These are phyloP conservation scores for Cariama cristata DNA, from an alignment of 2,113 vertebrate species.

Conservation along the genomic window DNA sequence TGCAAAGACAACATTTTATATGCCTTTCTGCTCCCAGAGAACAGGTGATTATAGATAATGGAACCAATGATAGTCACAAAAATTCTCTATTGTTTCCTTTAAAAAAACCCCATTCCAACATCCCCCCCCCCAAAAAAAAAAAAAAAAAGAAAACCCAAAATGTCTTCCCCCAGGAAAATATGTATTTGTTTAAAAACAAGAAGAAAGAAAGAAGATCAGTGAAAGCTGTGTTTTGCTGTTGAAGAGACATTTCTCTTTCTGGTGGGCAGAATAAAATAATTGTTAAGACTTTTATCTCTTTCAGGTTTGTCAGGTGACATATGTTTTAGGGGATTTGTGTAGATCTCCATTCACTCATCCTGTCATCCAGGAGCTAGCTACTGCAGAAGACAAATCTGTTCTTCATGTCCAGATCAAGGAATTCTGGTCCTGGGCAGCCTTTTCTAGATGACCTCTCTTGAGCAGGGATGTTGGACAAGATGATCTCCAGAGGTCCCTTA, in stretches of 20 bases:
- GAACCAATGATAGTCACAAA: not conserved
- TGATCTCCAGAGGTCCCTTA: not conserved
- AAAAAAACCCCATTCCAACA: rapidly evolving
- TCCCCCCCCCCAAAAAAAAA: not conserved
- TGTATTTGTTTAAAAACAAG: not conserved
- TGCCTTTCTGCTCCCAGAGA: not conserved
- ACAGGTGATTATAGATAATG: not conserved
- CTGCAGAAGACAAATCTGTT: not conserved
- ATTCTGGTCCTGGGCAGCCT: not conserved
- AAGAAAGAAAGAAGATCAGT: not conserved
- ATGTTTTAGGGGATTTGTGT: not conserved
- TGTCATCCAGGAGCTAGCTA: not conserved
- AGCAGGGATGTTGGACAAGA: not conserved
- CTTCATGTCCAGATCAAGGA: not conserved
- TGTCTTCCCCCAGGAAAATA: not conserved
- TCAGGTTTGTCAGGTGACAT: not conserved
- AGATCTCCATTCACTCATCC: not conserved
- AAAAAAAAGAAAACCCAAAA: not conserved
- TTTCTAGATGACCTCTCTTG: not conserved
- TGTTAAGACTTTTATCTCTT: not conserved
- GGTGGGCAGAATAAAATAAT: not conserved
- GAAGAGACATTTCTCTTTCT: not conserved
- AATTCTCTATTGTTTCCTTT: not conserved
- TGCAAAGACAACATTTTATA: not conserved
- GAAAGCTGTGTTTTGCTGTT: not conserved